Base-by-base conservation (phyloP, 2,113 vertebrate genomes). In the Hyperopisus bebe region DNA sequence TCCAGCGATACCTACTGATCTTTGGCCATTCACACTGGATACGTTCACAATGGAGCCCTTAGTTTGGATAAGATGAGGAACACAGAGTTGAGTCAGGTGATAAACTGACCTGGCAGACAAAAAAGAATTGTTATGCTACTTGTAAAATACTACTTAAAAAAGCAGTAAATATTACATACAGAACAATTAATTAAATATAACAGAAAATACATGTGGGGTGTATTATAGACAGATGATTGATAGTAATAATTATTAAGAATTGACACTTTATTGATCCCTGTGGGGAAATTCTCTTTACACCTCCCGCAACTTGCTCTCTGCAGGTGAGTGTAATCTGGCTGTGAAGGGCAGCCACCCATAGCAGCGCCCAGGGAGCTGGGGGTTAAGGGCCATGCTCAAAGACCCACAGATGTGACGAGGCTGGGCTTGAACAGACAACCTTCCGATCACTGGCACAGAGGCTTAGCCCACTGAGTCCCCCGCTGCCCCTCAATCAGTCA, bases 41-140 rank as follows among this genome's bases (percentile, higher is more conserved):
- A 97, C 95, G 1, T 96, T 97, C 90, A 97, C 94, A 24, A 97
- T 94, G 82, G 93, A 96, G 90, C 96, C 96, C 92, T 96, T 96
- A 80, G 95, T 96, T 88, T 95, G 91, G 87, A 96, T 94, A 44
- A 97, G 93, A 92, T 97, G 96, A 0, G 96, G 96, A 24, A 96
- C 96, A 86, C 96, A 96, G 1, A 97, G 93, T 1, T 96, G 95
- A 89, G 96, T 96, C 62, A 97, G 92, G 44, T 96, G 94, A 90
- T 94, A 97, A 0, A 96, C 91, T 42, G 96, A 94, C 90, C 96
- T 97, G 90, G 11, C 92, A 92, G 5, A 51, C 7, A 53, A 48
- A 3, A 74, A 7, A 82, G 50, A 35, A 27, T 13, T 42, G 5
- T 39, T 24, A 80, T 17, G 24, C 1, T 44, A 51, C 8, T 13